Conservation (phyloP, 30 jellyfish, hydroid and myxozoan species). For the Cassiopea andromeda region DNA sequence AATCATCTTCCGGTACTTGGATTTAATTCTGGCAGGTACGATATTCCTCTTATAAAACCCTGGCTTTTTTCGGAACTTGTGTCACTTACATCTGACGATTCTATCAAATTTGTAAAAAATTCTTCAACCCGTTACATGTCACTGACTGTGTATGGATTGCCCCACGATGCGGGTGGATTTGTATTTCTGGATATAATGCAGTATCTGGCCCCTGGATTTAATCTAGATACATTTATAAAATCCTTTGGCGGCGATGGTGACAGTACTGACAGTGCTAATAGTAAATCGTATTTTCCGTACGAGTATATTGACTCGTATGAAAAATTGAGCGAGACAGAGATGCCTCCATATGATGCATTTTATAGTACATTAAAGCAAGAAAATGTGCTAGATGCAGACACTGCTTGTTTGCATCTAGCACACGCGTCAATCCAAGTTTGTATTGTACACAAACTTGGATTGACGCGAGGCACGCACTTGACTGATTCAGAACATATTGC, state of each 20-base stretch:
- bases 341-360: constrained; percentile 24
- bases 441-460: too few species aligned
- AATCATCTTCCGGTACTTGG: background rate
- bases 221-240: background rate
- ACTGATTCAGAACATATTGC: background rate
- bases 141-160: background rate
- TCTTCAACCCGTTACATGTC: background rate
- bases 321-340: background rate
- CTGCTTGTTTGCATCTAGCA: too few species aligned
- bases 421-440: too few species aligned
- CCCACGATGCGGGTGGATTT: background rate
- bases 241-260: background rate
- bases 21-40: background rate
- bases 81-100: background rate
- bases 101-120: background rate
- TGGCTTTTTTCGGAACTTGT: background rate
- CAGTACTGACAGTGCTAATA: background rate
- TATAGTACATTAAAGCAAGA: background rate
- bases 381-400: constrained; percentile 9
- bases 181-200: constrained; percentile 14
- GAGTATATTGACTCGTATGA: background rate
- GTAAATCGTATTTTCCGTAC: constrained; percentile 1
- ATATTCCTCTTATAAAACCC: background rate
- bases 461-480: too few species aligned
- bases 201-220: constrained; percentile 23